Conservation (phyloP, 2,888 invertebrate species). For the Diogma glabrata region DNA sequence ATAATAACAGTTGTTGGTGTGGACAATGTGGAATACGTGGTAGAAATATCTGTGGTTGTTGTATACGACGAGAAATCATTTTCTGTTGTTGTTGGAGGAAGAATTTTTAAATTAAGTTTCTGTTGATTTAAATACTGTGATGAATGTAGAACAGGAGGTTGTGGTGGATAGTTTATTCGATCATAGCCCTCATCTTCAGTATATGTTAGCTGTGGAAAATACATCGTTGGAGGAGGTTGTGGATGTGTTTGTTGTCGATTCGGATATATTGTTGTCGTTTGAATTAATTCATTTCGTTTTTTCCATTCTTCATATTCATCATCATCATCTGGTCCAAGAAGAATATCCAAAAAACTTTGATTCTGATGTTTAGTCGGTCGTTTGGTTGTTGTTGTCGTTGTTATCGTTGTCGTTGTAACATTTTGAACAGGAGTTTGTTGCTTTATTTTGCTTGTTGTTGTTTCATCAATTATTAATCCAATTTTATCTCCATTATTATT, state of each 20-base stretch:
- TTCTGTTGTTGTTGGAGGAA: background rate
- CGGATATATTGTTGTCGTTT: conserved; percentile 4
- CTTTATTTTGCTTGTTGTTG: conserved; percentile 6
- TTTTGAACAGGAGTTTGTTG: conserved; percentile 4
- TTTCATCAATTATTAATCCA: conserved; percentile 7
- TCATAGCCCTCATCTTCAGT: background rate
- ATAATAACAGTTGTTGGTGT: conserved; percentile 12
- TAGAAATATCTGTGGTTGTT: conserved; percentile 8
- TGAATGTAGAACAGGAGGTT: no score
- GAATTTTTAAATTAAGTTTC: no score
- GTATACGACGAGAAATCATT: background rate
- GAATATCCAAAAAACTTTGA: conserved; percentile 9
- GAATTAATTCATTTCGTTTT: background rate
- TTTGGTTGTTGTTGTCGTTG: background rate
- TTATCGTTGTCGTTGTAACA: background rate
- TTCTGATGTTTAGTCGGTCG: conserved; percentile 5
- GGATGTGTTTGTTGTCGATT: conserved; percentile 4
- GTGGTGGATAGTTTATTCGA: background rate
- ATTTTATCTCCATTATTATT: conserved; percentile 24
- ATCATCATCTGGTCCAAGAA: conserved; percentile 10
- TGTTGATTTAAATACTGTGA: no score
- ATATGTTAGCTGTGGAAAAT: background rate
- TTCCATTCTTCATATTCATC: conserved; percentile 6
- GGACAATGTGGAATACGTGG: conserved; percentile 10
- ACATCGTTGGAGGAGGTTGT: background rate